Conservation (phyloP, 2,888 invertebrate species). For the Rhagonycha lutea region DNA sequence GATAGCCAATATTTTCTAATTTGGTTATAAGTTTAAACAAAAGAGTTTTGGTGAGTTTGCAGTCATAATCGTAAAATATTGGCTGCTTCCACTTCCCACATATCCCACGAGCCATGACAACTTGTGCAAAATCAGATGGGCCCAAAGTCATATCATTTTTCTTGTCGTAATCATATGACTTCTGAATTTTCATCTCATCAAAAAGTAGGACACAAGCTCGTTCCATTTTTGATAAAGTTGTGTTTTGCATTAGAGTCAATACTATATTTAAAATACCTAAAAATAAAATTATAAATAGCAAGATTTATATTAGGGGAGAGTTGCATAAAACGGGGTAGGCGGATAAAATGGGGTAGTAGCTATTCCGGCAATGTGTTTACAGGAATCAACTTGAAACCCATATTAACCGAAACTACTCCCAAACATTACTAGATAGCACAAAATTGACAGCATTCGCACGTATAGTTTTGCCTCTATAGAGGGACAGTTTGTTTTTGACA, state of each 20-base stretch:
- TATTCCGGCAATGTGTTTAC: too few species aligned
- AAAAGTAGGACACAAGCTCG: constrained; percentile 25
- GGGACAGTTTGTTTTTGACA: too few species aligned
- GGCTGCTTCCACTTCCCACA: constrained; percentile 32
- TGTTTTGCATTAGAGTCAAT: background rate
- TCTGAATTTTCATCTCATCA: constrained; percentile 32
- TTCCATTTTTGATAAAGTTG: constrained; percentile 1
- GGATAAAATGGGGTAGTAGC: too few species aligned
- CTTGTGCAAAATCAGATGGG: constrained; percentile 30
- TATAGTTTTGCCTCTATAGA: too few species aligned
- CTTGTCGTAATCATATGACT: constrained; percentile 25
- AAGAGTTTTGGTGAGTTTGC: background rate
- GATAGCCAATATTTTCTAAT: constrained; percentile 3
- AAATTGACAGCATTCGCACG: too few species aligned
- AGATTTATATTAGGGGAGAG: too few species aligned
- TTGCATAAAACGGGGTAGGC: too few species aligned
- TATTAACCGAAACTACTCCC: too few species aligned
- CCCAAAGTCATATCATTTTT: constrained; percentile 24
- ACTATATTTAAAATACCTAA: background rate
- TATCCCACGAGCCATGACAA: constrained; percentile 31
- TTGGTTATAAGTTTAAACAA: background rate
- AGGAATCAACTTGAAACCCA: too few species aligned
- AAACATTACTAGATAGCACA: too few species aligned
- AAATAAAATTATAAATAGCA: too few species aligned
- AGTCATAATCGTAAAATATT: constrained; percentile 14